phyloP scores from a whole-genome alignment of 2,888 invertebrate species.

The Agonopterix subpropinquella region DNA sequence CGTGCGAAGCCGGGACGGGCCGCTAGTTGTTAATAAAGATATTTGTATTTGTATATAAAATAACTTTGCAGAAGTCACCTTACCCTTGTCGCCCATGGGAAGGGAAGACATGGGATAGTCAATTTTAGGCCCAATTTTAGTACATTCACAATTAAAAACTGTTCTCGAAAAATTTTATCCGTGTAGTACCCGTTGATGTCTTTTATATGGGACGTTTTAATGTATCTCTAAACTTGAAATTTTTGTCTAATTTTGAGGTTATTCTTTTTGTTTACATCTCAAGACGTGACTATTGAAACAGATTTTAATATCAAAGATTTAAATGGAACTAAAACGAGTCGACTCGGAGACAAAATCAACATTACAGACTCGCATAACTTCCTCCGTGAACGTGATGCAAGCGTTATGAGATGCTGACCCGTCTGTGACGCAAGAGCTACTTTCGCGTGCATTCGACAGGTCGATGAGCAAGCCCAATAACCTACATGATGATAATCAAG shows the following conservation, averaged over 20 bases:
- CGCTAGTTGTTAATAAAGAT: too few relatives aligned
- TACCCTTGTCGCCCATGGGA: too few relatives aligned
- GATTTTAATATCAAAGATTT: neutral
- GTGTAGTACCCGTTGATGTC: constrained; percentile 1
- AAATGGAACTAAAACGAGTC: neutral
- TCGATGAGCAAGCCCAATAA: constrained; percentile 53
- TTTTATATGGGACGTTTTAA: neutral
- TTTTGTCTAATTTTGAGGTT: neutral
- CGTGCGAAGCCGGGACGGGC: too few relatives aligned
- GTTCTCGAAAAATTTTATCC: too few relatives aligned
- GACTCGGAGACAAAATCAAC: constrained; percentile 11
- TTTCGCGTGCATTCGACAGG: constrained; percentile 54
- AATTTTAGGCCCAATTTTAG: too few relatives aligned
- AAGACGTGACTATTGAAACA: neutral
- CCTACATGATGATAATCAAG: constrained; percentile 41
- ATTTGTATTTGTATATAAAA: too few relatives aligned
- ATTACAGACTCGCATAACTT: constrained; percentile 31
- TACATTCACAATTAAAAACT: too few relatives aligned
- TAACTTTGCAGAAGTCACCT: too few relatives aligned
- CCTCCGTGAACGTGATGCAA: constrained; percentile 52
- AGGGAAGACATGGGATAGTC: too few relatives aligned
- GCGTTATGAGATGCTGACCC: constrained; percentile 50
- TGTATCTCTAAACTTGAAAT: constrained; percentile 12
- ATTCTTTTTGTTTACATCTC: neutral
- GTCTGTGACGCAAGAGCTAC: constrained; percentile 61